Base-by-base conservation (phyloP, 1,140 invertebrate genomes). In the Drosophila pallidifrons region DNA sequence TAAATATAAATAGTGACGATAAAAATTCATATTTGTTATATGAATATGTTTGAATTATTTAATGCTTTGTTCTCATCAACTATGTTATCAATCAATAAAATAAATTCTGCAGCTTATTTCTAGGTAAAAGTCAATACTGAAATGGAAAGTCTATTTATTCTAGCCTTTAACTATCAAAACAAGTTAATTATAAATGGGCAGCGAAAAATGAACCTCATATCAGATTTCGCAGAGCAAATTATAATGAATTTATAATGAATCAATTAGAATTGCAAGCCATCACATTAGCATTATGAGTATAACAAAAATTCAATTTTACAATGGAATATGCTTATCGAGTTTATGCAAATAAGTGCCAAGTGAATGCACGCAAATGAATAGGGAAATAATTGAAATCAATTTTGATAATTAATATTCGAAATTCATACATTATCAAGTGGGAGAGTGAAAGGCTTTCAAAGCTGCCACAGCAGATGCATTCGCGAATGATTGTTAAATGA, bases 351-450 rank as follows among this genome's bases (percentile, higher is more conserved):
- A 20, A 45, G 25, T 47, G 16, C n/a, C 15, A 20, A 49, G 16
- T 55, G n/a, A 8, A 16, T 51, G 47, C 7, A 11, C 38, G 41
- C 41, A 11, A 43, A 43, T 57, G 52, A 55, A 55, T 16, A 38
- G 2, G n/a, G 38, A 55, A 38, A 35, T 38, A 63, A 51, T 51
- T 51, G 16, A 63, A 63, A 51, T 38, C 15, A 16, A 63, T 49
- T 49, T 49, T 49, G 16, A 6, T 49, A 43, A 51, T 13, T 51
- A 15, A 20, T 10, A 63, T 57, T 57, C 54, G 2, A 49, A 49
- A 20, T 49, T 49, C 8, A 20, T 20, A 10, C 10, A 25, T 7
- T 28, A 25, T 49, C 10, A 0, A 49, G 7, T 5, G 8, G 47
- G 3, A 11, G 20, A 49, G 15, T 1, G 16, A 10, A 28, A 10